Percentiles rank a stretch among this genome's conserved stretches.
Evolutionary conservation across 2,797 vertebrate species (phyloP).

Genomic region (Gymnocypris eckloni): DNA sequence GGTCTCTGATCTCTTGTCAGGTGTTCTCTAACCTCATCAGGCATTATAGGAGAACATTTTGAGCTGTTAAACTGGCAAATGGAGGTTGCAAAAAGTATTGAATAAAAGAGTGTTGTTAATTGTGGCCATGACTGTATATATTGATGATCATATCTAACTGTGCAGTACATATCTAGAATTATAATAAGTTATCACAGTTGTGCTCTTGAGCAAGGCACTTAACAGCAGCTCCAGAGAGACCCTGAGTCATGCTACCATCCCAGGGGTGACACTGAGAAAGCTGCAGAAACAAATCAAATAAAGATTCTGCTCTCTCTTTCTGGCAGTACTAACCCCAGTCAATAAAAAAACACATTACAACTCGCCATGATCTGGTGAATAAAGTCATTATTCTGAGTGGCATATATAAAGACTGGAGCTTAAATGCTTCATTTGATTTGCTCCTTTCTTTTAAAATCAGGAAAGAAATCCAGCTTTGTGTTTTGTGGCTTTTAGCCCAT

Average conservation of each 20-base stretch:
- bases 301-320: not conserved
- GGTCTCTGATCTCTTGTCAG: no score
- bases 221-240: not conserved
- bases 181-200: not conserved
- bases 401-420: not conserved
- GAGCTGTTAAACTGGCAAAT: no score
- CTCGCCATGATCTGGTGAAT: not conserved
- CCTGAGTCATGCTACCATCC: not conserved
- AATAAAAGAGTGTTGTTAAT: no score
- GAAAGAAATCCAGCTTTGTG: not conserved
- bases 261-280: not conserved
- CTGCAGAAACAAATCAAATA: not conserved
- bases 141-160: not conserved
- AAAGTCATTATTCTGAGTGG: not conserved
- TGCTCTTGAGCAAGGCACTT: constrained; percentile 5
- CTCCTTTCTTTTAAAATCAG: not conserved
- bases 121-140: no score
- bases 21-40: no score
- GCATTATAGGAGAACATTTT: no score
- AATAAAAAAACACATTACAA: not conserved
- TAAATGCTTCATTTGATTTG: not conserved
- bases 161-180: not conserved
- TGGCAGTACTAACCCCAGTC: not conserved
- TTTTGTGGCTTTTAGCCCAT: not conserved
- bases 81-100: no score